Evolutionary conservation across 2,888 invertebrate species (phyloP).

Genomic region (Flexamia atlantica): DNA sequence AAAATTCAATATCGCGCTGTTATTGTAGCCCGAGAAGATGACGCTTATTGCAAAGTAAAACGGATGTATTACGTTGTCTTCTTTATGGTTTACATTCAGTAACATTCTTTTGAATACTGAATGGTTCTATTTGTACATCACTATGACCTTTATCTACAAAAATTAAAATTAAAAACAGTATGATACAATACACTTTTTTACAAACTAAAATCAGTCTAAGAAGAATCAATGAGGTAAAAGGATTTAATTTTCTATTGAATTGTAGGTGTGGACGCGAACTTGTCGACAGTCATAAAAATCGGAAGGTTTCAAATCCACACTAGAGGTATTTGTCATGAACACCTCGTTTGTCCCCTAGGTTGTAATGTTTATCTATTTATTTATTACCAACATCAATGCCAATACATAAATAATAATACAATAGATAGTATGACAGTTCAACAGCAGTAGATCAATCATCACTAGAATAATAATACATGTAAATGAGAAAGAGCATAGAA

Average conservation of each 20-base stretch:
- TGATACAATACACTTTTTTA: not conserved
- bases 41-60: not conserved
- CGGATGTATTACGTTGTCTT: not conserved
- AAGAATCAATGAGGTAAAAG: not conserved
- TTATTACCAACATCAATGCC: too few species aligned
- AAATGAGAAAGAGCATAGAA: too few species aligned
- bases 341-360: not conserved
- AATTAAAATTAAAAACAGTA: not conserved
- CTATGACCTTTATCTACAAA: not conserved
- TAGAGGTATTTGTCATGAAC: not conserved
- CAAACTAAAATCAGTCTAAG: not conserved
- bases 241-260: too few species aligned
- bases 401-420: too few species aligned
- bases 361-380: too few species aligned
- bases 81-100: not conserved
- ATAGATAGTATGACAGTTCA: too few species aligned
- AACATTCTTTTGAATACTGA: not conserved
- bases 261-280: not conserved
- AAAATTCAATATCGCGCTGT: not conserved
- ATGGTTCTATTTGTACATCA: not conserved
- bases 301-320: not conserved
- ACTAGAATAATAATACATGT: too few species aligned
- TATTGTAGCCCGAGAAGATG: conserved; percentile 12
- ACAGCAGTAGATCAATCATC: too few species aligned
- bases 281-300: not conserved